Conservation (phyloP, 1,140 invertebrate genomes). For the Uloborus diversus region DNA sequence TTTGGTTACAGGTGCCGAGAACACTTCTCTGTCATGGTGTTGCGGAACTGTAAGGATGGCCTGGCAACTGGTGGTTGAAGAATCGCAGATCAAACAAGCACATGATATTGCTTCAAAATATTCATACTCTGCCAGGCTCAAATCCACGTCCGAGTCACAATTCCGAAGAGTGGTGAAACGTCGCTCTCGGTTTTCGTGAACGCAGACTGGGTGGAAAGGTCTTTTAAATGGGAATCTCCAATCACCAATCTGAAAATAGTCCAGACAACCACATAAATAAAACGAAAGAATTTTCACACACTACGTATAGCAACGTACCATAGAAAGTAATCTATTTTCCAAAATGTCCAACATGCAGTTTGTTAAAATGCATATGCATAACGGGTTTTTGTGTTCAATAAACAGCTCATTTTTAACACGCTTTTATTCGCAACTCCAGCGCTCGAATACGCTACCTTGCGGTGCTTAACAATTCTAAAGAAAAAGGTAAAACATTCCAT, state of each 20-base stretch:
- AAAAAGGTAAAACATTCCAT: no score
- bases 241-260: constrained; percentile 75
- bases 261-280: no score
- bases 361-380: no score
- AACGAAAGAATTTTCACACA: no score
- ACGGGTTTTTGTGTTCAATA: no score
- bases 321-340: no score
- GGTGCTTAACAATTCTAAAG: no score
- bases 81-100: constrained; percentile 70
- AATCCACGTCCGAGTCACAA: constrained; percentile 73
- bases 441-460: no score
- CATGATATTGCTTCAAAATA: constrained; percentile 75
- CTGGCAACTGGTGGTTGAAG: constrained; percentile 69
- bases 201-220: constrained; percentile 83
- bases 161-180: constrained; percentile 70
- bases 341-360: no score
- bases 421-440: no score
- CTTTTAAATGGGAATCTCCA: constrained; percentile 87
- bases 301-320: no score
- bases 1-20: not conserved
- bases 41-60: constrained; percentile 62
- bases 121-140: constrained; percentile 69
- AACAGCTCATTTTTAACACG: no score
- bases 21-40: not conserved
- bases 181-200: constrained; percentile 74